Conservation (phyloP, 2,797 vertebrate species). For the Microhierax caerulescens region DNA sequence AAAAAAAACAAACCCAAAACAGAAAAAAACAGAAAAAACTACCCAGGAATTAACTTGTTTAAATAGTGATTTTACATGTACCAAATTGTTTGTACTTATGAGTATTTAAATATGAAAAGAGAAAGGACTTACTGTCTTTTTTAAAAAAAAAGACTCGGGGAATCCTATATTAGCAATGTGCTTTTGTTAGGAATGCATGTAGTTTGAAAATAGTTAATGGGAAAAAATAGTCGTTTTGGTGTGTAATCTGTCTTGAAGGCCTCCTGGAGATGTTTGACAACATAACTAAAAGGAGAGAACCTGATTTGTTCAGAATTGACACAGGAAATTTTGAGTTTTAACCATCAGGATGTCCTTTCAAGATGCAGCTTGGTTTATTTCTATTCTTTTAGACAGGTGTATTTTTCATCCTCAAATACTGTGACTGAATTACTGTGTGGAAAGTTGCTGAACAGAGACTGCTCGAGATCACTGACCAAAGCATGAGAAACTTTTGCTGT, state of each 20-base stretch:
- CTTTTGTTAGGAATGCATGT: background rate
- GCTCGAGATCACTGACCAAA: background rate
- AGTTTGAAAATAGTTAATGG: slow-evolving; percentile 14
- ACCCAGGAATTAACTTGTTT: background rate
- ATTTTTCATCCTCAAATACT: background rate
- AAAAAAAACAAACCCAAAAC: background rate
- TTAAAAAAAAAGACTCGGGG: background rate
- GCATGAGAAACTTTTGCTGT: background rate
- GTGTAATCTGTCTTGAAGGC: background rate
- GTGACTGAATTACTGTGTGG: background rate
- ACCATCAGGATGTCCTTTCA: background rate
- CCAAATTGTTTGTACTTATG: background rate
- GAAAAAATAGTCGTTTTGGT: background rate
- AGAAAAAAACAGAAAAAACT: background rate
- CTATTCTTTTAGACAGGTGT: background rate
- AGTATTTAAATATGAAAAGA: background rate
- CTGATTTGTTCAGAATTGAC: background rate
- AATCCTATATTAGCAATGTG: background rate
- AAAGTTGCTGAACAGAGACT: background rate
- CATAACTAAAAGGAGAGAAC: background rate
- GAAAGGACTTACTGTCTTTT: background rate
- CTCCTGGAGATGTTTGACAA: background rate
- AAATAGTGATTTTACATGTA: background rate
- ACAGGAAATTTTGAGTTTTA: background rate
- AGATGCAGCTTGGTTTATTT: background rate